Evolutionary conservation across 2,888 invertebrate species (phyloP).

Genomic region (Drosophila testacea): DNA sequence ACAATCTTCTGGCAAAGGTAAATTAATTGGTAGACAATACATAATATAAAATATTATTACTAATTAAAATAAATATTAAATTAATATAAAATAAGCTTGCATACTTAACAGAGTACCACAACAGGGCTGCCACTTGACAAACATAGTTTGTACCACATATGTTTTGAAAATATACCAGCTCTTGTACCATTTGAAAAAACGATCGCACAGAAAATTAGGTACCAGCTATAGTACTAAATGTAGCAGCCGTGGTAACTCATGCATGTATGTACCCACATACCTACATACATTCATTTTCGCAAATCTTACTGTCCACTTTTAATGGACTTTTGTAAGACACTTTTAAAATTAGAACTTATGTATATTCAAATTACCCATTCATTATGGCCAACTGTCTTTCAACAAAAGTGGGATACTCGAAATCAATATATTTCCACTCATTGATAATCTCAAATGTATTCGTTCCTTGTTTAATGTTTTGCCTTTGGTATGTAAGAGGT

Average conservation of each 20-base stretch:
- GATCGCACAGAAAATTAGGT: too few species aligned
- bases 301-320: background rate
- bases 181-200: background rate
- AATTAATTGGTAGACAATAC: too few species aligned
- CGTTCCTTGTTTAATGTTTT: background rate
- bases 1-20: too few species aligned
- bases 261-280: too few species aligned
- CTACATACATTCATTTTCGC: background rate
- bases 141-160: too few species aligned
- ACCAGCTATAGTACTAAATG: too few species aligned
- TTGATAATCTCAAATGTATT: conserved; percentile 86
- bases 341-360: too few species aligned
- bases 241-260: background rate
- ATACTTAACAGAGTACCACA: too few species aligned
- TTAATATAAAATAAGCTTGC: too few species aligned
- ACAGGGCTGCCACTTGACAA: background rate
- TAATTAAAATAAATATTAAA: too few species aligned
- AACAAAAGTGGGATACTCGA: conserved; percentile 88
- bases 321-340: too few species aligned
- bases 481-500: conserved; percentile 15
- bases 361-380: conserved; percentile 85
- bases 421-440: conserved; percentile 91
- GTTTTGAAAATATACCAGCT: background rate
- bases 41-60: too few species aligned
- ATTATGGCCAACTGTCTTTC: conserved; percentile 87